phyloP scores from a whole-genome alignment of 2,113 vertebrate species.

The Hypomesus transpacificus region DNA sequence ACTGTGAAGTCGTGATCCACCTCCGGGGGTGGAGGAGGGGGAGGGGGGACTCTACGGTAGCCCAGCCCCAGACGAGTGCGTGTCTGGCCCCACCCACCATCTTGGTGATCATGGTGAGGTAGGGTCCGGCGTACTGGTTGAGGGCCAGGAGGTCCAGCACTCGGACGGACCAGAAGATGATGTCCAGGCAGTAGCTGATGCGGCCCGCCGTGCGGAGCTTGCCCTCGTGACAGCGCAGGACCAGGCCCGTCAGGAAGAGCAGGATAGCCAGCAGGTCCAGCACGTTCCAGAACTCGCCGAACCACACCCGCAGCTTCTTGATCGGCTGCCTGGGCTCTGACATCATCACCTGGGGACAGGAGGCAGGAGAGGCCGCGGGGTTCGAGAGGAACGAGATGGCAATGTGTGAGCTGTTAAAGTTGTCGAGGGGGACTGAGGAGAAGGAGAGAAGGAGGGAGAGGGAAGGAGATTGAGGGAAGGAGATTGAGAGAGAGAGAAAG shows the following conservation, averaged over 20 bases:
- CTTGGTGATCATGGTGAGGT: slow-evolving; percentile 96
- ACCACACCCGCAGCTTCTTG: slow-evolving; percentile 94
- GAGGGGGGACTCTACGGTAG: no score
- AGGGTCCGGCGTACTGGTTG: slow-evolving; percentile 92
- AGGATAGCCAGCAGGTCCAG: slow-evolving; percentile 86
- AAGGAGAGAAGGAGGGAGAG: neutral
- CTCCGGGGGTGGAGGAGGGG: no score
- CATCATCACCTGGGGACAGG: slow-evolving; percentile 77
- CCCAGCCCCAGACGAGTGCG: neutral
- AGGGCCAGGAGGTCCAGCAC: slow-evolving; percentile 92
- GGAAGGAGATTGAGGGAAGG: neutral
- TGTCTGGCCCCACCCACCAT: slow-evolving; percentile 77
- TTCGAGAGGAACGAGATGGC: neutral
- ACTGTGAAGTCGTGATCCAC: no score
- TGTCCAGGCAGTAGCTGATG: slow-evolving; percentile 88
- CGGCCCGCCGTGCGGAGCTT: slow-evolving; percentile 76
- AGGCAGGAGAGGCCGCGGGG: neutral
- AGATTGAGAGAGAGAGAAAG: neutral
- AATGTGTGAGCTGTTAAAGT: neutral
- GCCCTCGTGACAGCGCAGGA: slow-evolving; percentile 73
- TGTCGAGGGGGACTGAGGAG: neutral
- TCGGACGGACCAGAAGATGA: slow-evolving; percentile 95
- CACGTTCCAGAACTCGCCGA: slow-evolving; percentile 95
- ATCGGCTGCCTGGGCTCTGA: slow-evolving; percentile 87
- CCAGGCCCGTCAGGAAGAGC: slow-evolving; percentile 83